These are phyloP conservation scores for Propithecus deckenii DNA, from an alignment of 2,797 vertebrate genomes.

Conservation along the genomic window DNA sequence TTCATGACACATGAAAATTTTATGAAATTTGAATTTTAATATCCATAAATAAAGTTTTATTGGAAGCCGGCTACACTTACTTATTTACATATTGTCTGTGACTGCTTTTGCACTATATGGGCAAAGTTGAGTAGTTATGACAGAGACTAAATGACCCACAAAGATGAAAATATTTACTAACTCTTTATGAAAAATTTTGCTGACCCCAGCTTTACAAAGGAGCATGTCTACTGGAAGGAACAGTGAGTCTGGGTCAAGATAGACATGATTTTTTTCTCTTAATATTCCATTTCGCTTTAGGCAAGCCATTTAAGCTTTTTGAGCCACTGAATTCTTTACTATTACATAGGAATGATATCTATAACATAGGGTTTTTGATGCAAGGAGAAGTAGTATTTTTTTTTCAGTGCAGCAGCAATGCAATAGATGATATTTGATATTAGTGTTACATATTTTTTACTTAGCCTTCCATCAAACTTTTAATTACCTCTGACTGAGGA, in stretches of 20 bases:
- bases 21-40: background rate
- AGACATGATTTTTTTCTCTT: background rate
- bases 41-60: background rate
- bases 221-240: background rate
- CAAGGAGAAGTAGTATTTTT: background rate
- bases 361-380: background rate
- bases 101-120: background rate
- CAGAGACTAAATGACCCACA: background rate
- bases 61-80: background rate
- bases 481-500: constrained; percentile 8
- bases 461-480: background rate
- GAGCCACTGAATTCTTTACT: background rate
- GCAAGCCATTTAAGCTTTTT: background rate
- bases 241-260: background rate
- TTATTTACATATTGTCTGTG: background rate
- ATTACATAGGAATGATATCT: background rate
- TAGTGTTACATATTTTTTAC: background rate
- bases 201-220: background rate
- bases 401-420: background rate
- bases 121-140: background rate
- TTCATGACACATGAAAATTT: background rate
- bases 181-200: background rate
- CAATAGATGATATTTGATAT: background rate
- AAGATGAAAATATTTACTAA: background rate
- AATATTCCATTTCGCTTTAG: background rate